Base-by-base conservation (phyloP, 2,113 vertebrate genomes). In the Microcebus jonahi region DNA sequence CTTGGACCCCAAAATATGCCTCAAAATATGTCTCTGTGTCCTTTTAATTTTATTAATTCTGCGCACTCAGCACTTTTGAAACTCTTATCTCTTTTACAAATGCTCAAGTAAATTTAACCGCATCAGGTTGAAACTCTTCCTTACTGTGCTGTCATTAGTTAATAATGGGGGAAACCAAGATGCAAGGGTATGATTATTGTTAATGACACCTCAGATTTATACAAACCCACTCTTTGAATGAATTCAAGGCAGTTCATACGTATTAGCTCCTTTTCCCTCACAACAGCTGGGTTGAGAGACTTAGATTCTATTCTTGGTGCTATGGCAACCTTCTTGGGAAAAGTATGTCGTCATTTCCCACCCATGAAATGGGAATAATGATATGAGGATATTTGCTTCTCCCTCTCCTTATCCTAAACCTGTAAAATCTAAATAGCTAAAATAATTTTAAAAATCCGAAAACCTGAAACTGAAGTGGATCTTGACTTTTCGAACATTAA, bases 151-250 rank as follows among this genome's bases (percentile, higher is more conserved):
- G 29, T 81, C 59, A 34, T 95, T 88, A 50, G 31, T 91, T 87
- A 94, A 71, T 89, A 90, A 90, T 10, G 63, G 83, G 63, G 67
- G n/a, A n/a, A 90, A 83, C 39, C 29, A 96, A 90, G 61, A 75
- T 73, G 53, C 27, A 70, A 2, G 71, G 75, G 20, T 50, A 2
- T 92, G 61, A 53, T 84, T 59, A 81, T 95, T 88, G 80, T 68
- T 67, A 97, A 84, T 1, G 0, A 77, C 20, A 76, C 18, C 48
- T 82, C 39, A 4, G 42, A 45, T 73, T 96, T 45, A 13, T 31
- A 53, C 48, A 82, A 83, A 84, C 31, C 83, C 59, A 76, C 59
- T 73, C 21, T 61, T 48, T 42, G 63, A 93, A 27, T 71, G 73
- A 97, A 89, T 73, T 76, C 12, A 34, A 73, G 45, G 53, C 63